Base-by-base conservation (phyloP, 2,113 vertebrate genomes). In the Gallinago jamesoni region DNA sequence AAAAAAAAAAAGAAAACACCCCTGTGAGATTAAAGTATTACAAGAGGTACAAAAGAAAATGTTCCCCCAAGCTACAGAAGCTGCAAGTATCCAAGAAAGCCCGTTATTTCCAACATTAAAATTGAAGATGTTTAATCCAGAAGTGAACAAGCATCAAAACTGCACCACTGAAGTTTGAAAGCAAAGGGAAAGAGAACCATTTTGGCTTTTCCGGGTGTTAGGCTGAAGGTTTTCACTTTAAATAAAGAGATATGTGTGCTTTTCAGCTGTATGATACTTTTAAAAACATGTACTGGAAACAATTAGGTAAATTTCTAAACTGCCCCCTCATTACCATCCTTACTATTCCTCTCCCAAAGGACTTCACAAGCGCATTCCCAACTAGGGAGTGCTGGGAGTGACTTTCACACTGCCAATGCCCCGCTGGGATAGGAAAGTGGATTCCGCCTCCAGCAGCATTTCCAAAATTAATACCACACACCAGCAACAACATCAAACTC, bases 351-450 rank as follows among this genome's bases (percentile, higher is more conserved):
- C 43, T 76, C 64, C 39, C 48, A 39, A 47, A 79, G n/a, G 57
- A 45, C 22, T 68, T 83, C n/a, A 39, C 1, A 2, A 83, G 11
- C 2, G 1, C 11, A 4, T 52, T 72, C 66, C 55, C 68, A 66
- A 1, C 1, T 8, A 57, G 16, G 43, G 14, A 27, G 8, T 10
- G 47, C 0, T 67, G 47, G 21, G 18, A 79, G 14, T 53, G 21
- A 53, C 15, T 79, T 48, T 60, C 23, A 67, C 31, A 63, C 4
- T 63, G 69, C 15, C 39, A 60, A 12, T 1, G 4, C 12, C 27
- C 53, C 56, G 35, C 39, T 9, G 12, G n/a, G 18, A 68, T 1
- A 60, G 41, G 7, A 79, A 67, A 88, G 67, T 0, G 6, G 23
- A 69, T 52, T 68, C 53, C n/a, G 63, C 52, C 25, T 87, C 22